Base-by-base conservation (phyloP, 30 jellyfish, hydroid and myxozoan species). In the Aurelia sp. region DNA sequence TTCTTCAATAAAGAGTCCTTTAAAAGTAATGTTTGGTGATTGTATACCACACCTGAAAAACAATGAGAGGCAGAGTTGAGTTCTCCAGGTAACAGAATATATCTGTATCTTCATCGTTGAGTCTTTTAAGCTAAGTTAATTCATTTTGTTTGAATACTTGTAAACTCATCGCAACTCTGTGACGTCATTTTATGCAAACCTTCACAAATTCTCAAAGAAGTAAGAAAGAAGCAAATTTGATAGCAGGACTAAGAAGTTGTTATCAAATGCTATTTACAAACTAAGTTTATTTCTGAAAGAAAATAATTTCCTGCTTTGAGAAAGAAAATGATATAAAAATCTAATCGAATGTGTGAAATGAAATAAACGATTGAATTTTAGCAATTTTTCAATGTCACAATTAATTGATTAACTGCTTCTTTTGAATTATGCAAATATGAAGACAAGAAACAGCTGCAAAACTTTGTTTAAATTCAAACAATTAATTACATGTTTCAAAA, bases 391-490 rank as follows among this genome's bases (percentile, higher is more conserved):
- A 19, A 13, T 22, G 57, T 48, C 40, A 30, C 86, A 61, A 35
- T 74, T 27, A 76, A 76, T 76, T 61, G 76, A 76, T 58, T 55
- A 30, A 53, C 66, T 51, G 35, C 60, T 76, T 76, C 63, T 76
- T 44, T 60, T 60, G 19, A 76, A 76, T 58, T 18, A 61, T 17
- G 65, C 86, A 76, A 33, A 60, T 47, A n/a, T 13, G 62, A 11
- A 11, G 76, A 10, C 52, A 35, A 51, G 21, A 59, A 76, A 60
- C 86, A 76, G 62, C 86, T 76, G 86, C 86, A 19, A 41, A 22
- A 57, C 37, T 61, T 51, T 30, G 40, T 62, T 18, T 22, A 27
- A 37, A 3, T 27, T 76, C 44, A 35, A 62, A 31, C 65, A 48
- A 31, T 35, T 21, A 57, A 44, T 44, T 44, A 7, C 55, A 10